Conservation (phyloP, 2,797 vertebrate species). For the Helarctos malayanus region DNA sequence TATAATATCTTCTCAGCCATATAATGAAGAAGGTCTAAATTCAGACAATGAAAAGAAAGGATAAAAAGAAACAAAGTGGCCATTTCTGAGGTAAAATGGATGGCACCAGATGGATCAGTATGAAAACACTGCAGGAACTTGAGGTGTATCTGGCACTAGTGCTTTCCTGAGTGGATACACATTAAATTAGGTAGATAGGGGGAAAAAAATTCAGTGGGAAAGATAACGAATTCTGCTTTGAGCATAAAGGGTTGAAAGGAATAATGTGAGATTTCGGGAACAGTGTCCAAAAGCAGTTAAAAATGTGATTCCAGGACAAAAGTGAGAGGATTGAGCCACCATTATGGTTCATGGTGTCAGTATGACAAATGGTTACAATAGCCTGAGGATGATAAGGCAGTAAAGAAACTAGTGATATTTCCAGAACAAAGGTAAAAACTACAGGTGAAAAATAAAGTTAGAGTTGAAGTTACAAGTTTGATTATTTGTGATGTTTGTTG, state of each 20-base stretch:
- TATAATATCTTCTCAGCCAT: not conserved
- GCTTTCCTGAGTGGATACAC: not conserved
- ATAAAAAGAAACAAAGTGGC: not conserved
- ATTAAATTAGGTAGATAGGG: not conserved
- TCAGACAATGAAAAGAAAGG: not conserved
- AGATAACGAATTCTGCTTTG: not conserved
- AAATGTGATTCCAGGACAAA: not conserved
- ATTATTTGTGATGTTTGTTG: not conserved
- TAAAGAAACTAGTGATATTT: constrained; percentile 1
- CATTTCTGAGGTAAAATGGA: not conserved
- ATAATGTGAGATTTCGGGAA: not conserved
- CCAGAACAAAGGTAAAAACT: constrained; percentile 18
- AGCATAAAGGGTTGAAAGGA: not conserved
- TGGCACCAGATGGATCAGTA: not conserved
- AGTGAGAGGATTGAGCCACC: not conserved
- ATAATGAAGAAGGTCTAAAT: not conserved
- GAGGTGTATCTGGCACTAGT: not conserved
- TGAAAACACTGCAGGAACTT: not conserved
- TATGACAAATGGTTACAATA: not conserved
- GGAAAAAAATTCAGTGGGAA: not conserved
- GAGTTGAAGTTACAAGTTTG: not conserved
- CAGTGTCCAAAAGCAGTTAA: not conserved
- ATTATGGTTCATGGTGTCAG: not conserved
- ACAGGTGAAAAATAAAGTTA: not conserved
- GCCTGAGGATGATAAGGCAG: not conserved